Conservation (phyloP, 2,113 vertebrate genomes). For the Xiphophorus couchianus region DNA sequence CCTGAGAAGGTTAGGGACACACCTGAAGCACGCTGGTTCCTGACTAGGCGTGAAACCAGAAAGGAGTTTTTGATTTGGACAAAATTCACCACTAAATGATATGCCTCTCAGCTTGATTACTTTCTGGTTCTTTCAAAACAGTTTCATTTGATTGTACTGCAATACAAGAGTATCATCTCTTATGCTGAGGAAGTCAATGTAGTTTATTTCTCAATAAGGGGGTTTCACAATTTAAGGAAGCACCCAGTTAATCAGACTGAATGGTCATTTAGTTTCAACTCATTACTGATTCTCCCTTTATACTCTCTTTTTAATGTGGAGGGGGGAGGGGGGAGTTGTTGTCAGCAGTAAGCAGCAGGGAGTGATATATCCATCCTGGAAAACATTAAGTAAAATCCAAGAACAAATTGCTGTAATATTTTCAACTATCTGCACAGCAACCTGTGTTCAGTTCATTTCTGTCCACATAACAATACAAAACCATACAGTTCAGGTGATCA, state of each 20-base stretch:
- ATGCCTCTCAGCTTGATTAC: background rate
- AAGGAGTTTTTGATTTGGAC: background rate
- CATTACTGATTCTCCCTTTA: background rate
- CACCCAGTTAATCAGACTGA: background rate
- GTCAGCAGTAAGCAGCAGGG: background rate
- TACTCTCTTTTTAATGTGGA: background rate
- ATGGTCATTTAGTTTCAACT: background rate
- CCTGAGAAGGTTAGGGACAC: too few relatives aligned
- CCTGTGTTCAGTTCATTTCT: background rate
- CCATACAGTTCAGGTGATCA: background rate
- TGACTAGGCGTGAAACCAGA: too few relatives aligned
- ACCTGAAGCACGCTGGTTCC: too few relatives aligned
- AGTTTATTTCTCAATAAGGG: background rate
- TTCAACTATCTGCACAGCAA: background rate
- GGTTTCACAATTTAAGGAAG: background rate
- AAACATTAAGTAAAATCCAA: background rate
- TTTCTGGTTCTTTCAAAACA: background rate
- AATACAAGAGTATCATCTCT: background rate
- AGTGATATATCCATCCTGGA: background rate
- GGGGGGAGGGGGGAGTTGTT: background rate
- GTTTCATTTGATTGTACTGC: background rate
- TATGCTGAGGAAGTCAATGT: background rate
- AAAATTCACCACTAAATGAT: background rate
- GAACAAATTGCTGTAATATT: background rate
- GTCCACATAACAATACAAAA: background rate